Base-by-base conservation (phyloP, 2,888 invertebrate genomes). In the Eustalomyia histrio region DNA sequence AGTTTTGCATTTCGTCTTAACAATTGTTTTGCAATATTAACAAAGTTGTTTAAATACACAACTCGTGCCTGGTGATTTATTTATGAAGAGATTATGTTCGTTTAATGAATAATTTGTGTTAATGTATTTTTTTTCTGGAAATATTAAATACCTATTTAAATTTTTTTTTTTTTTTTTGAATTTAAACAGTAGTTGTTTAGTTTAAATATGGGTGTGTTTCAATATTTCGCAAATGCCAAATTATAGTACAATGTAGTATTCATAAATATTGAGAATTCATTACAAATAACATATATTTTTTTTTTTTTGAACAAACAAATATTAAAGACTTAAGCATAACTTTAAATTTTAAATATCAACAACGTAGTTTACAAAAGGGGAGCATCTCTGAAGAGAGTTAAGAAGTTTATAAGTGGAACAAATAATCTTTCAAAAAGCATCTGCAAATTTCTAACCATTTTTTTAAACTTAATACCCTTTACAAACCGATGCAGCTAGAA, bases 31-130 rank as follows among this genome's bases (percentile, higher is more conserved):
- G 9, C 7, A 24, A 35, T 16, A 39, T 35, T 24, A 50, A 67
- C 33, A 67, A 39, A 63, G 52, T 69, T 80, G 61, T 61, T 24
- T 50, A 18, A 53, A 53, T 35, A 29, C 29, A n/a, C 12, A 76
- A 76, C 81, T 52, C 78, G 81, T 81, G 81, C 81, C 7, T 78
- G 52, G 50, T 81, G 81, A 81, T 81, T 81, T 81, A 81, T 81
- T 75, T 67, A 67, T 63, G 18, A 58, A 53, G 52, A 65, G 81
- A 81, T 81, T 78, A 78, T 78, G 52, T 75, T 78, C 21, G 16
- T 21, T 61, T 81, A 78, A 81, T 81, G 78, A 81, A 78, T 81
- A 78, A 81, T 81, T 81, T 78, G 74, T 78, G 69, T 78, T 71
- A 81, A 75, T 81, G 65, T 74, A 57, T 68, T 33, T 12, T 10